phyloP scores from a whole-genome alignment of 1,140 invertebrate genomes.

The Gryon sp. region DNA sequence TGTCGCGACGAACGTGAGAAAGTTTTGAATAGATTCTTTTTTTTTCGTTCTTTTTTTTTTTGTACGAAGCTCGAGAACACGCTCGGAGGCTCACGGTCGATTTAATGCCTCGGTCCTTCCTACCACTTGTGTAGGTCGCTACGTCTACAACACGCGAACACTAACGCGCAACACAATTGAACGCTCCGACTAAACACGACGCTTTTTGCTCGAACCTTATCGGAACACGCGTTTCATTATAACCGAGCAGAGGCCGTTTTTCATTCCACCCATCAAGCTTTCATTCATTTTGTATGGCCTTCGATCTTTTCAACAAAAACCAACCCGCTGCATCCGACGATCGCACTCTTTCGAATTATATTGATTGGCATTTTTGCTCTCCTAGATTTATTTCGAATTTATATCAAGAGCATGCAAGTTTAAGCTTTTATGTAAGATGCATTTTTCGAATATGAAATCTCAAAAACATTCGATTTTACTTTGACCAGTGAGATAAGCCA shows the following conservation, averaged over 20 bases:
- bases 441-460: no score
- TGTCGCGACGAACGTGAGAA: slow-evolving; percentile 56
- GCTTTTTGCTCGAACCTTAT: slow-evolving; percentile 38
- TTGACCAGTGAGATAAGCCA: no score
- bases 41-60: no score
- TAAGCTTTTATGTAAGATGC: no score
- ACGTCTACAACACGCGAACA: slow-evolving; percentile 30
- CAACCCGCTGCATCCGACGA: no score
- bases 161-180: slow-evolving; percentile 24
- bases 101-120: slow-evolving; percentile 54
- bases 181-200: slow-evolving; percentile 68
- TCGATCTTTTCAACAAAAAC: not conserved
- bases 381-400: no score
- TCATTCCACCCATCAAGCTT: slow-evolving; percentile 8
- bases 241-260: slow-evolving; percentile 1
- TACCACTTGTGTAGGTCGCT: slow-evolving; percentile 43
- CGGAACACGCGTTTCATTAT: slow-evolving; percentile 39
- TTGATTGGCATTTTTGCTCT: no score
- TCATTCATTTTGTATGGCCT: slow-evolving; percentile 12
- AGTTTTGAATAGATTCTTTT: slow-evolving; percentile 57
- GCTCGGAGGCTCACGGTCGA: slow-evolving; percentile 38
- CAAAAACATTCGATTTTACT: no score
- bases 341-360: no score
- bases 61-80: slow-evolving; percentile 47
- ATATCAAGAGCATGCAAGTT: no score